Evolutionary conservation across 2,113 vertebrate genomes (phyloP).

Genomic region (Coracopsis vasa): DNA sequence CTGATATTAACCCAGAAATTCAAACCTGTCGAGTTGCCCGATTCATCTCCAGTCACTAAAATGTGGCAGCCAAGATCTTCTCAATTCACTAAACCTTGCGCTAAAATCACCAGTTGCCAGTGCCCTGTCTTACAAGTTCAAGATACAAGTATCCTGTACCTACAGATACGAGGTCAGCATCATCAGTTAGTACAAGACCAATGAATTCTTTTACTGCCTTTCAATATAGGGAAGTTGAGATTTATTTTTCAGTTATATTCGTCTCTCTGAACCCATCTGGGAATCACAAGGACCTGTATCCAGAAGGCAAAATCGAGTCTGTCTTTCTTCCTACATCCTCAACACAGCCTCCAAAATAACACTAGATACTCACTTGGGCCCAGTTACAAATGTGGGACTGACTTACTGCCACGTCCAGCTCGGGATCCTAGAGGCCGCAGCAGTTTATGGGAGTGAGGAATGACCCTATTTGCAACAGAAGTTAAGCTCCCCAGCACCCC

Average conservation of each 20-base stretch:
- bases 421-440: background rate
- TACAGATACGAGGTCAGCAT: background rate
- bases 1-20: background rate
- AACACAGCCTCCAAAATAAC: background rate
- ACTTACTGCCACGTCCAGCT: background rate
- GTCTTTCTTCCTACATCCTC: background rate
- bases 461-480: background rate
- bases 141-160: background rate
- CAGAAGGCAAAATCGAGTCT: background rate
- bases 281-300: background rate
- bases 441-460: background rate
- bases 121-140: background rate
- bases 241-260: background rate
- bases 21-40: background rate
- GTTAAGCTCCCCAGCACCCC: background rate
- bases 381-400: background rate
- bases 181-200: background rate
- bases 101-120: background rate
- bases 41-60: background rate
- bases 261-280: background rate
- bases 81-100: background rate
- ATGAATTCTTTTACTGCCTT: background rate
- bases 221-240: background rate
- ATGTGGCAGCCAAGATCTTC: accelerated
- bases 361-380: background rate